Base-by-base conservation (phyloP, 2,797 vertebrate genomes). In the Rhabdomys pumilio region DNA sequence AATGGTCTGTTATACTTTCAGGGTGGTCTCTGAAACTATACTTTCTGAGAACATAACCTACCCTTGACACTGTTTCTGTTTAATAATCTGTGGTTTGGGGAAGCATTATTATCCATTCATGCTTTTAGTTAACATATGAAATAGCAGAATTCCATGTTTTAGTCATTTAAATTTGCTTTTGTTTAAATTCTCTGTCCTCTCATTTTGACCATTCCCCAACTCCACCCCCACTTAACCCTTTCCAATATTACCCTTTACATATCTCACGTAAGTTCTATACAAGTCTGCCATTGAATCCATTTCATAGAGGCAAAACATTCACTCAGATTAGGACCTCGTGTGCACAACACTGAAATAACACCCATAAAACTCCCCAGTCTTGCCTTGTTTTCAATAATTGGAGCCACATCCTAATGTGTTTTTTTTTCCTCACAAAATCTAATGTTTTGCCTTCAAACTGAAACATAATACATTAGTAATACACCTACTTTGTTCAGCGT, bases 331-430 rank as follows among this genome's bases (percentile, higher is more conserved):
- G 24, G n/a, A 67, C 76, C 6, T 83, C 34, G 38, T 38, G 34
- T 55, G 22, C 1, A 67, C 9, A 17, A 22, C 63, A 92, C 24
- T 22, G n/a, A 94, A 94, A 73, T 69, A 17, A 59, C 31, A 22
- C 10, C 6, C 2, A 47, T 89, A 8, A 55, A 53, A 15, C 53
- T 50, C 59, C 4, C 1, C 13, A 47, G 13, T 13, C 17, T 65
- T 73, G 47, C 3, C 55, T 61, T 76, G 2, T 85, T 91, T 87
- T 61, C 29, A 47, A 57, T 41, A 57, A 9, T 82, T 47, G 50
- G n/a, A 2, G 1, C 9, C 61, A 26, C 1, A 41, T 65, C 2
- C 1, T 47, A n/a, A n/a, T 20, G 24, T 38, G 44, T 47, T 4
- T 50, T 44, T 83, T 88, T 22, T 20, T 89, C 19, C 31, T 50